Conservation (phyloP, 2,888 invertebrate species). For the Stictocephala bisonia region DNA sequence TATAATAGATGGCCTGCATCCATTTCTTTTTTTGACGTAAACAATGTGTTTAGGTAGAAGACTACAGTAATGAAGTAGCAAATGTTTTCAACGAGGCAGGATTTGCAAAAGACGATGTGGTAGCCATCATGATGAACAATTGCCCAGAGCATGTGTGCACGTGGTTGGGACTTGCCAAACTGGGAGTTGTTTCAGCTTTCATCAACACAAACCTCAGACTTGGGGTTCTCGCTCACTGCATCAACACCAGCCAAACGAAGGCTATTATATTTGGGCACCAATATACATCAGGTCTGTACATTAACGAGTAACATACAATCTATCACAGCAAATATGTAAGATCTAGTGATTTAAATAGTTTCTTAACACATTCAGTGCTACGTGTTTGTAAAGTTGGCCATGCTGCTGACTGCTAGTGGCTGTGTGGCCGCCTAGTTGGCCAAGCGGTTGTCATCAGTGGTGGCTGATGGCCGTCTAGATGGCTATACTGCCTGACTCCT, state of each 20-base stretch:
- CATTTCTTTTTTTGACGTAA: too few relatives aligned
- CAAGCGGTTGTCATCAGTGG: too few relatives aligned
- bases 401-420: too few relatives aligned
- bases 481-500: too few relatives aligned
- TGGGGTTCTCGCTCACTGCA: slow-evolving; percentile 84
- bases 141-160: slow-evolving; percentile 87
- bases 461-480: too few relatives aligned
- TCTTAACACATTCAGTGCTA: too few relatives aligned
- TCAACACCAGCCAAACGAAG: slow-evolving; percentile 82
- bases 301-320: too few relatives aligned
- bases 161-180: slow-evolving; percentile 93
- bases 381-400: too few relatives aligned
- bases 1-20: too few relatives aligned
- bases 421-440: too few relatives aligned
- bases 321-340: too few relatives aligned
- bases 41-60: slow-evolving; percentile 78
- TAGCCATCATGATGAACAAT: slow-evolving; percentile 91
- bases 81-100: slow-evolving; percentile 72
- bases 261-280: slow-evolving; percentile 81
- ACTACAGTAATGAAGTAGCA: slow-evolving; percentile 73
- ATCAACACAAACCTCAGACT: slow-evolving; percentile 90
- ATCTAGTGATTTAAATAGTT: too few relatives aligned
- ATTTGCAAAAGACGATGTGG: slow-evolving; percentile 79
- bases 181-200: slow-evolving; percentile 86
- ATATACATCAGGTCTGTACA: slow-evolving; percentile 63